Evolutionary conservation across 2,888 invertebrate species (phyloP), one percentile per base, ranked within the genome.

Genomic region (Amphipoea lucens): DNA sequence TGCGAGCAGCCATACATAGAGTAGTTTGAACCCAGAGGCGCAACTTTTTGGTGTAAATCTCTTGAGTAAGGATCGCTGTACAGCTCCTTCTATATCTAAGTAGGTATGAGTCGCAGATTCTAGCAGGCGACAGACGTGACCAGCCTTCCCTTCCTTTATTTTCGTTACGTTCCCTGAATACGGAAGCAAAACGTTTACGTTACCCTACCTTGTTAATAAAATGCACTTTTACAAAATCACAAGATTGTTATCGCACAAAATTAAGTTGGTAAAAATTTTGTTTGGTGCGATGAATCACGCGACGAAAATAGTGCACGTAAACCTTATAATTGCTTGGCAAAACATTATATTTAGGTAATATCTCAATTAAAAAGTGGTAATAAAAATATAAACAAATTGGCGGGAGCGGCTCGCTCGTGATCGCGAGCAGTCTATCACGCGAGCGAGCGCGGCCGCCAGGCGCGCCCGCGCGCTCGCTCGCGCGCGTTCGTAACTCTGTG

Each of bases 11-110:
- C 74, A 78, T 84, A 88, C 84, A 84, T 79, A 85, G 74, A 87
- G 82, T 81, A 87, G 87, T 86, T 83, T 78, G 84, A 84, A 87
- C 83, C 86, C 85, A 74, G 77, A 74, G 69, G 74, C 65, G 65
- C 75, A 90, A 91, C 89, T 92, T 92, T 92, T 91, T 90, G 89
- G 87, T 87, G 87, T 84, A 90, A 91, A 92, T 91, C 90, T 91
- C 83, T 77, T 78, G 86, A 90, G 90, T 83, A 85, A 83, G 85
- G 83, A 87, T 87, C 84, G 84, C 75, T 81, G 83, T 87, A 82
- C 82, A 78, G 80, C 84, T 72, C 78, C 73, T 75, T 48, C 71
- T 86, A 83, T 81, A 79, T 77, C 74, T 81, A 74, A 72, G 62
- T 29, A 29, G 29, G 29, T 82, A 78, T 72, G 82, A 81, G 72